These are phyloP conservation scores for Conops quadrifasciatus DNA, from an alignment of 2,888 invertebrate species.

Conservation along the genomic window DNA sequence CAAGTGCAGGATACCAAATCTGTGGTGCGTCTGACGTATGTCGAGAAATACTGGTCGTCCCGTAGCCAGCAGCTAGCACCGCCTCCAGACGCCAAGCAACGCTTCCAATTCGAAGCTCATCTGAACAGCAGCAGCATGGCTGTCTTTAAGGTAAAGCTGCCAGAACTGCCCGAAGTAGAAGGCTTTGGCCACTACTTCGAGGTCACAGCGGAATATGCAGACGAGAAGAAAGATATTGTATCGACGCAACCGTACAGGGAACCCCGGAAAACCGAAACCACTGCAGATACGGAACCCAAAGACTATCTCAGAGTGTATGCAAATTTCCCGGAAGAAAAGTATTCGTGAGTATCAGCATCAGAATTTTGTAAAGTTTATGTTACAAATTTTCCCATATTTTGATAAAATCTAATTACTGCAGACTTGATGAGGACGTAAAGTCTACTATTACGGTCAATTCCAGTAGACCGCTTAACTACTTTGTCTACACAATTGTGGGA, in stretches of 20 bases:
- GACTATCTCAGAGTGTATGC: constrained; percentile 48
- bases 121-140: constrained; percentile 74
- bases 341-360: constrained; percentile 43
- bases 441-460: constrained; percentile 78
- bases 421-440: constrained; percentile 72
- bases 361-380: not conserved
- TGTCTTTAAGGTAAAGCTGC: constrained; percentile 71
- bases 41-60: constrained; percentile 47
- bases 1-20: constrained; percentile 71
- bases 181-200: constrained; percentile 49
- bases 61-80: constrained; percentile 36
- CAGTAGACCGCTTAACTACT: constrained; percentile 76
- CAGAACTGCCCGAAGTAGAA: constrained; percentile 62
- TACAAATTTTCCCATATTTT: not conserved
- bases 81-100: constrained; percentile 61
- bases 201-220: constrained; percentile 50
- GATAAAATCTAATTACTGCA: constrained; percentile 52
- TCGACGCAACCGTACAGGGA: constrained; percentile 47
- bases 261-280: constrained; percentile 45
- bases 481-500: constrained; percentile 81
- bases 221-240: constrained; percentile 49
- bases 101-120: constrained; percentile 54
- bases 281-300: constrained; percentile 43
- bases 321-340: constrained; percentile 44
- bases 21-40: constrained; percentile 65